These are phyloP conservation scores for Ploceus nigricollis DNA, from an alignment of 2,113 vertebrate genomes.

Conservation along the genomic window DNA sequence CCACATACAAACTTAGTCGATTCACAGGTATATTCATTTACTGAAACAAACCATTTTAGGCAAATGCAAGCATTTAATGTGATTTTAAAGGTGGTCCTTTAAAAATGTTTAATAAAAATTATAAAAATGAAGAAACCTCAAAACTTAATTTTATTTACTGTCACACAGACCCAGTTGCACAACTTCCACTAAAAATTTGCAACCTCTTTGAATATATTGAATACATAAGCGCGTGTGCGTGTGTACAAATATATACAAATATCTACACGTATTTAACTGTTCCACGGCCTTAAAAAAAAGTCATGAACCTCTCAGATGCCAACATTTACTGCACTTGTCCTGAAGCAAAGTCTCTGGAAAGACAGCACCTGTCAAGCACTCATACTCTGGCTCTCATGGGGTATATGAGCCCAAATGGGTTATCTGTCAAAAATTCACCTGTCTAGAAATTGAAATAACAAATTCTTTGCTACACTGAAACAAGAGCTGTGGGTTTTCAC, in stretches of 20 bases:
- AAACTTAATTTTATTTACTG: background rate
- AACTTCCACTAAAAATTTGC: background rate
- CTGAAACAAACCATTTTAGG: background rate
- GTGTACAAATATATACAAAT: background rate
- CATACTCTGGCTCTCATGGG: rapidly evolving
- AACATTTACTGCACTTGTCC: background rate
- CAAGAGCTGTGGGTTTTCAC: background rate
- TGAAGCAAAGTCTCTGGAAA: background rate
- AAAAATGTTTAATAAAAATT: background rate
- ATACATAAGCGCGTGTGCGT: rapidly evolving
- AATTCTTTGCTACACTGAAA: background rate
- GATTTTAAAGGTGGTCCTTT: background rate
- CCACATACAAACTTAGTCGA: background rate
- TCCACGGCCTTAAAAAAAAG: background rate
- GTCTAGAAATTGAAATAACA: background rate
- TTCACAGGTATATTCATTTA: background rate
- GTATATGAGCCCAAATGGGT: background rate
- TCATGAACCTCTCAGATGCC: background rate
- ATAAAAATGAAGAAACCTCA: background rate
- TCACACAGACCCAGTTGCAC: background rate
- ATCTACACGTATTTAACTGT: background rate
- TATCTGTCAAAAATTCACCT: background rate
- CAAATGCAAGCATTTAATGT: background rate
- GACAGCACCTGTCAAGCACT: background rate
- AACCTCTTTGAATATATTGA: background rate